Evolutionary conservation across 2,797 vertebrate genomes (phyloP).

Genomic region (Kryptopterus vitreolus): DNA sequence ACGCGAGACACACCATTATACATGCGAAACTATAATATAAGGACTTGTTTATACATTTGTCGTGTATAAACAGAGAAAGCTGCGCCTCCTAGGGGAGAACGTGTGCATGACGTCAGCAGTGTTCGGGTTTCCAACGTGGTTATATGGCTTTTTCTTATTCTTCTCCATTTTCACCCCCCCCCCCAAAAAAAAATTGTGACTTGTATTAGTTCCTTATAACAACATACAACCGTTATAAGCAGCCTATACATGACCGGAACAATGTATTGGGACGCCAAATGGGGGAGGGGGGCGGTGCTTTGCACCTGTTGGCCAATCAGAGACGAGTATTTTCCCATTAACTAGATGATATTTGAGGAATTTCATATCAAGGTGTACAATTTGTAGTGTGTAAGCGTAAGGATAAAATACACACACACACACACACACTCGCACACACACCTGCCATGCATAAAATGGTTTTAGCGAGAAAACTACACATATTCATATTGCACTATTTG

Average conservation of each 20-base stretch:
- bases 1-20: constrained; percentile 57
- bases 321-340: constrained; percentile 9
- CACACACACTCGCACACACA: neutral
- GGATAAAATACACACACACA: neutral
- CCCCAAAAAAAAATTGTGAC: no score
- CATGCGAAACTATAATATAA: constrained; percentile 50
- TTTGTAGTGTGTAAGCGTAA: constrained; percentile 9
- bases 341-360: neutral
- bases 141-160: neutral
- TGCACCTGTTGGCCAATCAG: neutral
- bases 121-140: neutral
- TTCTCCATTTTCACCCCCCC: no score
- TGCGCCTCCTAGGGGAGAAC: constrained; percentile 22
- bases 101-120: constrained; percentile 20
- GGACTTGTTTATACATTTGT: constrained; percentile 55
- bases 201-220: neutral
- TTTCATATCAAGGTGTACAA: neutral
- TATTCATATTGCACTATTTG: neutral
- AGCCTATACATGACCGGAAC: neutral
- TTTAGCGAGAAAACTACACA: neutral
- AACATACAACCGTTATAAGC: neutral
- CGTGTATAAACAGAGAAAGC: constrained; percentile 37
- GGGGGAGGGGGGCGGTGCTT: neutral
- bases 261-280: no score
- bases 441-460: neutral